phyloP scores from a whole-genome alignment of 1,140 invertebrate species.

The Drosophila lacteicornis region DNA sequence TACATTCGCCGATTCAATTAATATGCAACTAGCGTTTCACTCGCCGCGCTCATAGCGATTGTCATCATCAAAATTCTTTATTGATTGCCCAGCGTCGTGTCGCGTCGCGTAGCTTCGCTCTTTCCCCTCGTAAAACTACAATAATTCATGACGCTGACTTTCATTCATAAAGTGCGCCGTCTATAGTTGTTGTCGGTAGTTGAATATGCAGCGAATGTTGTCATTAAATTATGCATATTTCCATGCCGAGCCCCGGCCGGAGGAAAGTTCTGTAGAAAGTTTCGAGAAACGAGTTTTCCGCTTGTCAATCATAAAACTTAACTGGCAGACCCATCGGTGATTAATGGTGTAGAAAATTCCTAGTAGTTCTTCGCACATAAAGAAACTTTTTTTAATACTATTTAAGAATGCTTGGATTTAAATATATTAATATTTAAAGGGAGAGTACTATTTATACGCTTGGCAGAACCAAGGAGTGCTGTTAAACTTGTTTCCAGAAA shows the following conservation, averaged over 20 bases:
- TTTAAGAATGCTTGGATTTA: not conserved
- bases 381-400: not conserved
- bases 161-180: conserved; percentile 69
- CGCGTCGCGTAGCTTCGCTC: conserved; percentile 16
- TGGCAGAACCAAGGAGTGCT: not conserved
- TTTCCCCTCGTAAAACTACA: conserved; percentile 54
- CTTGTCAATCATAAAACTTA: conserved; percentile 40
- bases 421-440: not conserved
- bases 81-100: conserved; percentile 55
- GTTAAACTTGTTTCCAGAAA: too few relatives aligned
- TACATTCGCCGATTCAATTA: conserved; percentile 57
- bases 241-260: not conserved
- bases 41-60: conserved; percentile 35
- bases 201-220: conserved; percentile 60
- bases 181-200: conserved; percentile 9
- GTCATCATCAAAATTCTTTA: conserved; percentile 81
- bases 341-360: conserved; percentile 10
- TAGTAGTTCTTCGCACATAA: not conserved
- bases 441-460: too few relatives aligned
- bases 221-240: conserved; percentile 55
- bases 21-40: conserved; percentile 60
- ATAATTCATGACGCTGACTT: conserved; percentile 68
- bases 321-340: conserved; percentile 38
- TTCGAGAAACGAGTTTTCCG: conserved; percentile 49
- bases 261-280: conserved; percentile 79